phyloP scores from a whole-genome alignment of 1,140 invertebrate genomes.

The Macrotrachela quadricornifera region DNA sequence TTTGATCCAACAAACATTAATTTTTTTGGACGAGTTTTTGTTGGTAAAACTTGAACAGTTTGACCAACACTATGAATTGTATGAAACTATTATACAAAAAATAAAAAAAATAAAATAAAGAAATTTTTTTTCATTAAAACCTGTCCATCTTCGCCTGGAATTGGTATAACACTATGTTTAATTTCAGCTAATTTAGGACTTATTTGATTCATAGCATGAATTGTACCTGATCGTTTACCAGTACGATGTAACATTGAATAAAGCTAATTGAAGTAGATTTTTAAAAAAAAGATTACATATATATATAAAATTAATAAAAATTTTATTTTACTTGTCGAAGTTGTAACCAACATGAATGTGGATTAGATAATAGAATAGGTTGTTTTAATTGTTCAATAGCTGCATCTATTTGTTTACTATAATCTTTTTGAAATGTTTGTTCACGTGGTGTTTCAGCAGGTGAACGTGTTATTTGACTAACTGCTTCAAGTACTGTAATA shows the following conservation, averaged over 20 bases:
- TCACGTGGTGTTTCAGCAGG: constrained; percentile 73
- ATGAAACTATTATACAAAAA: no score
- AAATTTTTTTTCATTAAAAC: no score
- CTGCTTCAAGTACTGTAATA: no score
- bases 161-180: constrained; percentile 60
- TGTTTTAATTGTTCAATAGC: constrained; percentile 52
- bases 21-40: constrained; percentile 94
- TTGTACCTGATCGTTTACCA: constrained; percentile 50
- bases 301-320: constrained; percentile 45
- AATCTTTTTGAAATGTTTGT: constrained; percentile 59
- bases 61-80: constrained; percentile 3
- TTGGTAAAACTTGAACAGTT: constrained; percentile 4
- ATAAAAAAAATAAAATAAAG: not conserved
- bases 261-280: constrained; percentile 41
- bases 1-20: constrained; percentile 79
- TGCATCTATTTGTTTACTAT: constrained; percentile 45
- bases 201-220: constrained; percentile 64
- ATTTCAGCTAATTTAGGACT: constrained; percentile 58
- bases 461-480: constrained; percentile 18
- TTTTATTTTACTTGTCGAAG: constrained; percentile 39
- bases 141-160: constrained; percentile 53
- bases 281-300: constrained; percentile 35
- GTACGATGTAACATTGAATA: constrained; percentile 36
- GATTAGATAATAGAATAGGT: no score
- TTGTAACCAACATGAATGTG: no score